Evolutionary conservation across 1,140 invertebrate species (phyloP).

Genomic region (Brachionus plicatilis): DNA sequence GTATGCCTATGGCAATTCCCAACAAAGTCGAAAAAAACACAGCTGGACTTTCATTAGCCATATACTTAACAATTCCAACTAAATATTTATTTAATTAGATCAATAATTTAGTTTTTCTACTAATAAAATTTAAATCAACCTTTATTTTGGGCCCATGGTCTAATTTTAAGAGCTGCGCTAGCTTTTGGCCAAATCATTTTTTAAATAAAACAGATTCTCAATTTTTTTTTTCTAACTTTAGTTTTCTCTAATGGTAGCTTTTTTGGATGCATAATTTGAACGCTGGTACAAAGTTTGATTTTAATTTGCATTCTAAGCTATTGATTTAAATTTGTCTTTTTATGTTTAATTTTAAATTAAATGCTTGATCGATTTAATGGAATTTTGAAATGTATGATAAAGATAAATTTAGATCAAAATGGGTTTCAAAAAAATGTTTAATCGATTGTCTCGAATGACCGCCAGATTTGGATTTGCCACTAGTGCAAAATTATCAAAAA

Average conservation of each 20-base stretch:
- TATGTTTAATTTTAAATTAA: background rate
- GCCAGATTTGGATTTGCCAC: background rate
- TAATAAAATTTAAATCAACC: background rate
- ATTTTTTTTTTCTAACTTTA: background rate
- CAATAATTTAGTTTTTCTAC: background rate
- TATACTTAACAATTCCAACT: background rate
- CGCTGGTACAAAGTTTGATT: background rate
- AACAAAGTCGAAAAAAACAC: slow-evolving; percentile 23
- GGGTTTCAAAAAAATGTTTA: background rate
- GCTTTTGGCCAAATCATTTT: slow-evolving; percentile 40
- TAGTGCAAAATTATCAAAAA: background rate
- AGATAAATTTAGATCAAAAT: background rate
- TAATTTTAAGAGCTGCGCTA: slow-evolving; percentile 20
- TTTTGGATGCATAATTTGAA: slow-evolving; percentile 11
- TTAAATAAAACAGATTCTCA: background rate
- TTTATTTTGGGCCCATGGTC: slow-evolving; percentile 15
- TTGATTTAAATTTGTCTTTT: background rate
- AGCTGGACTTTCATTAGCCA: slow-evolving; percentile 25
- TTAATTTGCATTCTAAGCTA: background rate
- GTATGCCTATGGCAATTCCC: background rate
- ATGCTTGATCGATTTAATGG: background rate
- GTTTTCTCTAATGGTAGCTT: background rate
- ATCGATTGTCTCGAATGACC: background rate
- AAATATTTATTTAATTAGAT: background rate
- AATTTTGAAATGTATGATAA: background rate